phyloP scores from a whole-genome alignment of 2,888 invertebrate species.

The Acleris laterana region DNA sequence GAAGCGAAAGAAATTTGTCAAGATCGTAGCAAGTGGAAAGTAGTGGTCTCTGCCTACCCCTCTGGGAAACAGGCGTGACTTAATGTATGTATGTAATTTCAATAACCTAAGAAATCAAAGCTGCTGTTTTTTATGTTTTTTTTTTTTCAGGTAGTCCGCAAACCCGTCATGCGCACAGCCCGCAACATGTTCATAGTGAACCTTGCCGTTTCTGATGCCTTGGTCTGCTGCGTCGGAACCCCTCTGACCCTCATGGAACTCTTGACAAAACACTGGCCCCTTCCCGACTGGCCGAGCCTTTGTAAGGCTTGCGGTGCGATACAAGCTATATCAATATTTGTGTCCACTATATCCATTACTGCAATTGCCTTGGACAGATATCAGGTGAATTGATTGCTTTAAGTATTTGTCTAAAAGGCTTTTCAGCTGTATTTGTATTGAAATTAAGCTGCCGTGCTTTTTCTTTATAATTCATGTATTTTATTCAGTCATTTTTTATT shows the following conservation, averaged over 20 bases:
- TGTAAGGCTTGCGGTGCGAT: conserved; percentile 95
- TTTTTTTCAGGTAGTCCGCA: conserved; percentile 88
- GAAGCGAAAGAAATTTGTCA: too few relatives aligned
- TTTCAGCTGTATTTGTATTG: conserved; percentile 22
- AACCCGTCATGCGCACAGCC: conserved; percentile 95
- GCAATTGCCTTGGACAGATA: conserved; percentile 88
- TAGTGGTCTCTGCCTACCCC: too few relatives aligned
- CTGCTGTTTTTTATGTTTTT: too few relatives aligned
- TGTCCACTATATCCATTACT: conserved; percentile 96
- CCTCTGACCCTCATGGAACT: conserved; percentile 95
- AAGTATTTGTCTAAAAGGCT: conserved; percentile 19
- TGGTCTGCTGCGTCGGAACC: conserved; percentile 95
- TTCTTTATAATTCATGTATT: too few relatives aligned
- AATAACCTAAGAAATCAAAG: too few relatives aligned
- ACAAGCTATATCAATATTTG: conserved; percentile 95
- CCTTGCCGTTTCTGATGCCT: conserved; percentile 92
- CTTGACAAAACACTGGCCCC: conserved; percentile 93
- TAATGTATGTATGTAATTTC: too few relatives aligned
- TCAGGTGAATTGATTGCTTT: conserved; percentile 23
- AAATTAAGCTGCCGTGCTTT: not conserved
- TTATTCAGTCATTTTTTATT: too few relatives aligned
- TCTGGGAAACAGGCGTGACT: too few relatives aligned
- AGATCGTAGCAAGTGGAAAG: too few relatives aligned
- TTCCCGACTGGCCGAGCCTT: conserved; percentile 90
- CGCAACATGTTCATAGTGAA: conserved; percentile 97